Evolutionary conservation across 2,888 invertebrate genomes (phyloP), one percentile per base, ranked within the genome.

Genomic region (Andrena hattorfiana): DNA sequence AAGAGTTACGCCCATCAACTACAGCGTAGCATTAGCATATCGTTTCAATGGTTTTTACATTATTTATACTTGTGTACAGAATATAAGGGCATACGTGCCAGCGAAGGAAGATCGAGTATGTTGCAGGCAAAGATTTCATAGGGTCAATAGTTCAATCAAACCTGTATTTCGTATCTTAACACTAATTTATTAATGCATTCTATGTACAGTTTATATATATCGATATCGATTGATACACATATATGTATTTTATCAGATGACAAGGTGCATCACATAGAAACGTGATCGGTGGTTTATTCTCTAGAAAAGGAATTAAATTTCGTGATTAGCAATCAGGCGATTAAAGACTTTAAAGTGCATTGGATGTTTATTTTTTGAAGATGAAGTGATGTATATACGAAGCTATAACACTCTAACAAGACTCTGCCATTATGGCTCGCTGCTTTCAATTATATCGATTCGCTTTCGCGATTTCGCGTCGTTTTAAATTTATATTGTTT

Each of bases 31-130:
- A 51, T 56, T 62, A 77, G 26, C 13, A 10, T 63, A 54, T 54
- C 42, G 28, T 76, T 63, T 63, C 63, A 49, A 63, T 81, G 26
- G 26, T 63, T 81, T 76, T 54, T 66, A 82, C 54, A 30, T 68
- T 83, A 83, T 81, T 81, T 83, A 83, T 76, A 81, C 71, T 71
- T 67, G 51, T 67, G 81, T 82, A 82, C 75, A 81, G 71, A 75
- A 81, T 68, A 26, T 42, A 63, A 49, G 6, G 28, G 59, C 48
- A 66, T 26, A 66, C 68, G 63, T 35, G 60, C 49, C 23, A 28
- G 28, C 23, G 13, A 54, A 56, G n/a, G 23, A 28, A 54, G 51
- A 73, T 69, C 56, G 16, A 20, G 8, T 62, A 56, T 62, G 30
- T 70, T 56, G 23, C 60, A 16, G 71, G 16, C n/a, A 42, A 59